Percentiles rank a stretch among this genome's conserved stretches.
Evolutionary conservation across 2,113 vertebrate species (phyloP).

Genomic region (Elgaria multicarinata): DNA sequence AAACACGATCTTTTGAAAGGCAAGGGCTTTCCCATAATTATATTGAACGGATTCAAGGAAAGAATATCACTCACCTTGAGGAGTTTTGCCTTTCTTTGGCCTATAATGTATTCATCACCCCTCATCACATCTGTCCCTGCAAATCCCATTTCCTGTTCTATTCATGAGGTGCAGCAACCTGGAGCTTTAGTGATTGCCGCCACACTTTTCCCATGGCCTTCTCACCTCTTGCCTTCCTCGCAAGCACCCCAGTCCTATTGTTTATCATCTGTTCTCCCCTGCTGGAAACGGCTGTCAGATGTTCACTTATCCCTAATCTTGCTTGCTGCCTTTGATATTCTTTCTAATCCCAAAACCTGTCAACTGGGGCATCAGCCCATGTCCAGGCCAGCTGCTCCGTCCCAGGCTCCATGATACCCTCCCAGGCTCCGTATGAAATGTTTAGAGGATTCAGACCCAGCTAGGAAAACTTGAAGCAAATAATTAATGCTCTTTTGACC

Average conservation of each 20-base stretch:
- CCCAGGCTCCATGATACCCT: slow-evolving; percentile 70
- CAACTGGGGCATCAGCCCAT: slow-evolving; percentile 78
- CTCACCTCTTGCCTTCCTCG: slow-evolving; percentile 75
- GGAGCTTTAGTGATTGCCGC: slow-evolving; percentile 76
- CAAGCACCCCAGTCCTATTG: slow-evolving; percentile 72
- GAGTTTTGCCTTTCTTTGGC: slow-evolving; percentile 69
- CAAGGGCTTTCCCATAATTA: slow-evolving; percentile 33
- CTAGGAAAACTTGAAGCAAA: slow-evolving; percentile 67
- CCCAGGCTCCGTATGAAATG: slow-evolving; percentile 68
- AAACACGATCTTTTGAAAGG: not conserved
- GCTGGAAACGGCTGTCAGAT: slow-evolving; percentile 80
- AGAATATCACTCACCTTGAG: slow-evolving; percentile 65
- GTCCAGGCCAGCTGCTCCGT: slow-evolving; percentile 80
- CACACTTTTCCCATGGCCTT: slow-evolving; percentile 83
- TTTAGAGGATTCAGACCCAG: slow-evolving; percentile 70
- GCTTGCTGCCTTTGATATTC: slow-evolving; percentile 79
- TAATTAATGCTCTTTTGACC: slow-evolving; percentile 77
- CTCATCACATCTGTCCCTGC: slow-evolving; percentile 78
- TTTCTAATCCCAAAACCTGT: slow-evolving; percentile 82
- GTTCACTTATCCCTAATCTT: slow-evolving; percentile 80
- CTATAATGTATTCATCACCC: slow-evolving; percentile 76
- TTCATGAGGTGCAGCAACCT: slow-evolving; percentile 80
- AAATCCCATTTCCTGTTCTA: slow-evolving; percentile 82
- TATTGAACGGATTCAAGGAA: slow-evolving; percentile 44
- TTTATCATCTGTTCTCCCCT: slow-evolving; percentile 81